Conservation (phyloP, 2,113 vertebrate genomes). For the Saccopteryx leptura region DNA sequence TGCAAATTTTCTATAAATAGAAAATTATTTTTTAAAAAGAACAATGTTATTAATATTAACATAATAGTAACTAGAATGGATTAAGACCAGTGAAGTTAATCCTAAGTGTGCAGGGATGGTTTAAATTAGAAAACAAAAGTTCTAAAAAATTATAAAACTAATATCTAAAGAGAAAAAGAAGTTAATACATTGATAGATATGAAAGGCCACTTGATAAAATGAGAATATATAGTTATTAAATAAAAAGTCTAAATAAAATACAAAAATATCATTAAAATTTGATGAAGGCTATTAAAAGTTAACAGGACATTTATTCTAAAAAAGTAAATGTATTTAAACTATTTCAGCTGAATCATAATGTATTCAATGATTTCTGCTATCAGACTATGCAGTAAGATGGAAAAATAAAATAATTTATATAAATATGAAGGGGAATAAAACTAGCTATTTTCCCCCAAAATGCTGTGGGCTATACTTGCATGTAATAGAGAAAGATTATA, state of each 20-base stretch:
- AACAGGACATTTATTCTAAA: neutral
- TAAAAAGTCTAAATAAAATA: neutral
- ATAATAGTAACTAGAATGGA: neutral
- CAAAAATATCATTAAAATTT: neutral
- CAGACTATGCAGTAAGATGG: neutral
- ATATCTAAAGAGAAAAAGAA: neutral
- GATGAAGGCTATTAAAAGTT: neutral
- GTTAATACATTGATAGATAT: neutral
- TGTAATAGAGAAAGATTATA: neutral
- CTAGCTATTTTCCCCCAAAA: neutral
- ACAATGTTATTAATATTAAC: neutral
- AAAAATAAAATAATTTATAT: neutral
- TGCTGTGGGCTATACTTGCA: neutral
- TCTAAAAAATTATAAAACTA: neutral
- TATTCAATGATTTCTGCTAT: neutral
- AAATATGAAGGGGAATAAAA: constrained; percentile 12
- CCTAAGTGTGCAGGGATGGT: neutral
- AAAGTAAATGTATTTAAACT: neutral
- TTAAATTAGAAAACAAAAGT: neutral
- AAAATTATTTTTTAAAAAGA: constrained; percentile 13
- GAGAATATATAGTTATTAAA: neutral
- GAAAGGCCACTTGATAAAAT: constrained; percentile 11
- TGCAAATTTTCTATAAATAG: neutral
- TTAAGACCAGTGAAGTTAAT: neutral
- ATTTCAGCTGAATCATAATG: neutral